Percentiles rank a stretch among this genome's conserved stretches.
These are phyloP conservation scores for Aurelia coerulea DNA, from an alignment of 30 jellyfish, hydroid and myxozoan genomes.

Conservation along the genomic window DNA sequence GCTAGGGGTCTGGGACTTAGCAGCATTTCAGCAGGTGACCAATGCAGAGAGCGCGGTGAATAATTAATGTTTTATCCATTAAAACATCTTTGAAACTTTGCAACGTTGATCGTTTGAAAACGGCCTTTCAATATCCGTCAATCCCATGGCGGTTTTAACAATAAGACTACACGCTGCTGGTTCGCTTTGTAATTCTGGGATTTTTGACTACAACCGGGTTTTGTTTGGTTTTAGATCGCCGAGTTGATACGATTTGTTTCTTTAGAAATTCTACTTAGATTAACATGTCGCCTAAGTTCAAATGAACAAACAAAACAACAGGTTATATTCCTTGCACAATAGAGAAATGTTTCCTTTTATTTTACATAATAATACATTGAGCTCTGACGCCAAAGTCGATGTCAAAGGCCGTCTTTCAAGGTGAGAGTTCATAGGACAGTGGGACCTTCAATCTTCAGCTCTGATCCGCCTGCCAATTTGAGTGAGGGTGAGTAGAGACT, in stretches of 20 bases:
- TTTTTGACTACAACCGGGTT: slow-evolving; percentile 24
- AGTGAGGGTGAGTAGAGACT: no score
- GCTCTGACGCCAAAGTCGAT: slow-evolving; percentile 41
- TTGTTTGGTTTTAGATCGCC: slow-evolving; percentile 66
- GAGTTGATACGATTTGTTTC: slow-evolving; percentile 69
- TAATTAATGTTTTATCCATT: no score
- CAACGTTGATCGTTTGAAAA: slow-evolving; percentile 47
- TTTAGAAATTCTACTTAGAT: slow-evolving; percentile 56
- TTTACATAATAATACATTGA: slow-evolving; percentile 52
- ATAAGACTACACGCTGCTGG: slow-evolving; percentile 81
- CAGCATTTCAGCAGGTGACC: no score
- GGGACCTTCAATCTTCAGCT: slow-evolving; percentile 1
- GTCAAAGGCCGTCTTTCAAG: slow-evolving; percentile 1
- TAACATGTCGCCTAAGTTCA: slow-evolving; percentile 65
- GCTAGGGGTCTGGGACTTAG: no score
- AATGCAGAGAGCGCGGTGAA: no score
- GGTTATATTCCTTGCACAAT: slow-evolving; percentile 50
- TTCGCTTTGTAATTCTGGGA: slow-evolving; percentile 59
- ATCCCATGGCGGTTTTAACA: slow-evolving; percentile 16
- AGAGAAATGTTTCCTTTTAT: slow-evolving; percentile 78
- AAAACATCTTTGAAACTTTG: slow-evolving; percentile 67
- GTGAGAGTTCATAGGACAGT: slow-evolving; percentile 75
- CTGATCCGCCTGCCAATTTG: no score
- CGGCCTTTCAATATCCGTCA: slow-evolving; percentile 15
- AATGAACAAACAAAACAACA: slow-evolving; percentile 81